Evolutionary conservation across 2,113 vertebrate genomes (phyloP), one percentile per base, ranked within the genome.

Genomic region (Laticauda colubrina): DNA sequence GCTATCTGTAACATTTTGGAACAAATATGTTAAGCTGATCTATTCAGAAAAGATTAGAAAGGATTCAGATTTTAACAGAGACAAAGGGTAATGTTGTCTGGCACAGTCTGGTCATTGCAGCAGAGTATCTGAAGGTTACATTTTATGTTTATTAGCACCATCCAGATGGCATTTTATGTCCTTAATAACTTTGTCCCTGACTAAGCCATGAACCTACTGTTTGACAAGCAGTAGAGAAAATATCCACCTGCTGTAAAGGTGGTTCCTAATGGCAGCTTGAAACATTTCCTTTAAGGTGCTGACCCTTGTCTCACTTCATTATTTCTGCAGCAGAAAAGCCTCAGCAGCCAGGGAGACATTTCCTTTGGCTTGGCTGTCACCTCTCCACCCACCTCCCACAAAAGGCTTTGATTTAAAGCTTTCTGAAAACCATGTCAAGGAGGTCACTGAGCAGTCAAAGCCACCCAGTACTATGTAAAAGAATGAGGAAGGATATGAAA

Each of bases 101-200:
- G 96, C 64, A 95, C 97, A 96, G 96, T 94, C 97, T 97, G 98
- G 97, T 97, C 98, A 97, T 96, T 97, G 97, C 97, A 95, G 96
- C 96, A 96, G 94, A 94, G 95, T 95, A 97, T 97, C 96, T 98
- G 98, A 98, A 98, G 98, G 98, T 98, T 98, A 98, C 94, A 94
- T 97, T 98, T 98, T 98, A 98, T 98, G 98, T 98, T 98, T 98
- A 98, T 98, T 98, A 98, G 97, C 96, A 98, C 96, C 96, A 98
- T 98, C 98, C 98, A 98, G 98, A 98, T 98, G 98, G 98, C 7
- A 69, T 98, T 98, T 98, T 98, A 98, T 98, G 97, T 98, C 97
- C 98, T 98, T 98, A 98, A 98, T 98, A 98, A 98, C 98, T 98
- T 98, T 98, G 98, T 98, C 98, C 98, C 98, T 98, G 98, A 98